A percentile compares a stretch with the other conserved stretches of the same genome.
These are phyloP conservation scores for Cygnus buccinator DNA, from an alignment of 2,113 vertebrate species.

Conservation along the genomic window DNA sequence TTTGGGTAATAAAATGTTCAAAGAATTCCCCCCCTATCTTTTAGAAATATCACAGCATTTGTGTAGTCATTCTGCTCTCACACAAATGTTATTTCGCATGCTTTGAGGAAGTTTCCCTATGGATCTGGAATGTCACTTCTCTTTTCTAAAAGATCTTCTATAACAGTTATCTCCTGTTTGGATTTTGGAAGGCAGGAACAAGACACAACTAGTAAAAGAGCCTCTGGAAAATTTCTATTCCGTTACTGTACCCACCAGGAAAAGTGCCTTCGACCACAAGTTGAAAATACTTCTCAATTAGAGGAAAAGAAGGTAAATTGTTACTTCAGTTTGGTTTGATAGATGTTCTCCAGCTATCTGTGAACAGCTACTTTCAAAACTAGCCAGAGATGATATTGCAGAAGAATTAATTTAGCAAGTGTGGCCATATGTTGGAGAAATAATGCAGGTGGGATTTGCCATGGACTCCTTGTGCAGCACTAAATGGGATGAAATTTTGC, in stretches of 20 bases:
- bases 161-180: neutral
- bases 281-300: neutral
- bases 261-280: neutral
- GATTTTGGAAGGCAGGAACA: neutral
- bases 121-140: neutral
- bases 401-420: neutral
- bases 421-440: accelerated
- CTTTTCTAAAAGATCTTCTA: neutral
- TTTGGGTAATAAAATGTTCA: neutral
- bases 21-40: neutral
- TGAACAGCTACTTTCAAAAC: neutral
- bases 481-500: neutral
- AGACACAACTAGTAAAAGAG: neutral
- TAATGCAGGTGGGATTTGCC: neutral
- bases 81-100: neutral
- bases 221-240: neutral
- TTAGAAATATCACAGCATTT: neutral
- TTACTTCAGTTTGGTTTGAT: neutral
- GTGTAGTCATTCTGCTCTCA: neutral
- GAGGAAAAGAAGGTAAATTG: neutral
- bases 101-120: neutral
- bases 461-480: neutral
- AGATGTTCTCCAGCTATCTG: neutral
- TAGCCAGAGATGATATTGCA: neutral
- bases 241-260: neutral